Base-by-base conservation (phyloP, 2,888 invertebrate species). In the Rhagonycha fulva region DNA sequence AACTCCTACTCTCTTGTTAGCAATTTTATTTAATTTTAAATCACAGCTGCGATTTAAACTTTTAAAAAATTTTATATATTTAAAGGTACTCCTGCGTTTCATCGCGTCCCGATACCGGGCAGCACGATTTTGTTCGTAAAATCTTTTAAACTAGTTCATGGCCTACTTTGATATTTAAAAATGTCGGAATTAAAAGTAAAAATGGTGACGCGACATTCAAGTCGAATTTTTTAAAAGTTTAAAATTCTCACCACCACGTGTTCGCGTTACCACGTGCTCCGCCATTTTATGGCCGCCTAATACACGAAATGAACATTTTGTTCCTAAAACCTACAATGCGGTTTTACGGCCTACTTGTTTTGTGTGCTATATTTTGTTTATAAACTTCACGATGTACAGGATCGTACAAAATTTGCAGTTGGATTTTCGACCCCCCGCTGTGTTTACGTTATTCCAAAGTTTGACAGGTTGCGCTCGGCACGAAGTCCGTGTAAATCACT, bases 41-140 rank as follows among this genome's bases (percentile, higher is more conserved):
- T 66, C 63, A 66, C 63, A 66, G 63, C 63, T 66, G 63, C 24
- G 63, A 66, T 26, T 66, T n/a, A 24, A 26, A 66, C 62, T 62
- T 23, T 23, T 62, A 47, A 47, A 47, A 47, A n/a, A n/a, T 47
- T 47, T 47, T 47, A 47, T 47, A 47, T n/a, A 47, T 47, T 47
- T 47, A 47, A 47, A 47, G 47, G 47, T 47, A 47, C 47, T 47
- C 47, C 47, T 47, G n/a, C 47, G 47, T 47, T 47, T 66, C 24
- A 66, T 66, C 24, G 23, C 23, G 26, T 66, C 63, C 63, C 26
- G 26, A 66, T 66, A 66, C 14, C 7, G 3, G 9, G n/a, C 12
- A 66, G 26, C 26, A 66, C 63, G 63, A 66, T 66, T 47, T 66
- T 66, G 63, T 66, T 66, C 63, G 24, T 66, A 66, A 26, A 66